Conservation (phyloP, 2,113 vertebrate species). For the Festucalex cinctus region DNA sequence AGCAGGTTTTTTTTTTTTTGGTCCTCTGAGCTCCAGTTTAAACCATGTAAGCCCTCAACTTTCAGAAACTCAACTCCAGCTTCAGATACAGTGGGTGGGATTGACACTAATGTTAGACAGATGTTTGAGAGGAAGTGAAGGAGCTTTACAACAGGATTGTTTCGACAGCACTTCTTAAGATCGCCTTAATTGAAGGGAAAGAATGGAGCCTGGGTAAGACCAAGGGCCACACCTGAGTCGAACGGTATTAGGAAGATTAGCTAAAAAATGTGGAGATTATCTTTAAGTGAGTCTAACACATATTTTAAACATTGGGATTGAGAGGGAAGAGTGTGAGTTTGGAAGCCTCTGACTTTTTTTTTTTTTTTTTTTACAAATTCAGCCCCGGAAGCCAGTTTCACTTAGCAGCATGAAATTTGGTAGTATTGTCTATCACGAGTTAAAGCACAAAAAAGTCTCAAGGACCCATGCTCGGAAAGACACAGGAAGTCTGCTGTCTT, state of each 20-base stretch:
- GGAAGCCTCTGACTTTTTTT: no score
- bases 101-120: slow-evolving; percentile 64
- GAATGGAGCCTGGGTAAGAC: slow-evolving; percentile 13
- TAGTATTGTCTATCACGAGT: no score
- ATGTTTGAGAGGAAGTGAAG: slow-evolving; percentile 58
- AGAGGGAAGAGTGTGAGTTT: not conserved
- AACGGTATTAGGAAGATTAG: slow-evolving; percentile 7
- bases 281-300: slow-evolving; percentile 1
- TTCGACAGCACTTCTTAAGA: slow-evolving; percentile 19
- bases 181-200: slow-evolving; percentile 47
- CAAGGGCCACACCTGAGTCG: slow-evolving; percentile 16
- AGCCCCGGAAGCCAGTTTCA: no score
- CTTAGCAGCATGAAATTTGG: no score
- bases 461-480: not conserved
- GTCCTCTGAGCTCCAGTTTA: not conserved
- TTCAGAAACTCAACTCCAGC: slow-evolving; percentile 49
- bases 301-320: not conserved
- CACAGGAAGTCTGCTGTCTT: not conserved
- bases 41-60: slow-evolving; percentile 32
- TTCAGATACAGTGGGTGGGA: slow-evolving; percentile 67
- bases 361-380: no score
- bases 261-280: slow-evolving; percentile 1
- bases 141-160: slow-evolving; percentile 37
- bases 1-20: not conserved
- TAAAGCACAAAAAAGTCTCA: no score